Base-by-base conservation (phyloP, 2,113 vertebrate genomes). In the Noturus placidus region DNA sequence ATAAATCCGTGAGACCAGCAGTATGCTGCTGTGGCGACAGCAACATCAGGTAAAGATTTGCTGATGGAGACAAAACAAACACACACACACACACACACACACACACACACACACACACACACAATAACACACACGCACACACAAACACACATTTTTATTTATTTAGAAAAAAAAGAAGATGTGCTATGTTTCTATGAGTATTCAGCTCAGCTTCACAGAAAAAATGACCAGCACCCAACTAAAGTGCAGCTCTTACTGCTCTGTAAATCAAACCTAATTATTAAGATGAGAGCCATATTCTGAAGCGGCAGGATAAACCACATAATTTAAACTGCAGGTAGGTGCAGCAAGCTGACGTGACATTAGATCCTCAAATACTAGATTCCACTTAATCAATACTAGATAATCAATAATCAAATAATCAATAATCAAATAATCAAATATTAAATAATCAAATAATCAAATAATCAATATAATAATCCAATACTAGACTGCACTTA, bases 1-100 rank as follows among this genome's bases (percentile, higher is more conserved):
- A 59, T 59, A 79, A 83, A 83, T 77, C 38, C 54, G 54, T 52
- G 42, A 87, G 46, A 67, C 57, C 70, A 87, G 56, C 69, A 83
- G 78, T 50, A 76, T 65, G 88, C 87, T 89, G 85, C 88, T 82
- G 72, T 89, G 88, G 85, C 78, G 85, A 89, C 88, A 50, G 63
- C 70, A 84, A 35, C 57, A 77, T 76, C 50, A 82, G 81, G 78
- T 85, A 63, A 57, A 86, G 67, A 76, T 54, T 30, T 57, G 63
- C 65, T 77, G 69, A 72, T 78, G 70, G 42, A 56, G 74, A 83
- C 69, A 86, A 67, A 67, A n/a, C 70, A 72, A 11, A 50, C 17
- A 42, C 20, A 42, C 35, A n/a, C 25, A 63, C 38, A 63, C 57
- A 42, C 42, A 38, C 38, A 46, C 11, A 63, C 25, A 38, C 69